These are phyloP conservation scores for Nerophis ophidion DNA, from an alignment of 2,113 vertebrate genomes.

Conservation along the genomic window DNA sequence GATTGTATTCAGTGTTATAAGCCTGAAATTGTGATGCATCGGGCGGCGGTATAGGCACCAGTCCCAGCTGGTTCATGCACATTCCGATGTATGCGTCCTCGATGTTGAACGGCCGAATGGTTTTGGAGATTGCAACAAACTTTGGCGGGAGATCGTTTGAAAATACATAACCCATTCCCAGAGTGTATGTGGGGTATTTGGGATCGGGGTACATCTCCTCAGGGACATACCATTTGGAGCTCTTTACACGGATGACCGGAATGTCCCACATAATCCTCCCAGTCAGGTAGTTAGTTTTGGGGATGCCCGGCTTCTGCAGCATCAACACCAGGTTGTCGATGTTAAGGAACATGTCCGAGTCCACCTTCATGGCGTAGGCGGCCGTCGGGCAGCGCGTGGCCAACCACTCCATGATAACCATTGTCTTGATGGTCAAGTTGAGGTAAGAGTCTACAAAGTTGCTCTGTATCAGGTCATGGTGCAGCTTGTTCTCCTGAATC, in stretches of 20 bases:
- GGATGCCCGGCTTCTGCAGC: constrained; percentile 77
- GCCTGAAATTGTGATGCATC: constrained; percentile 36
- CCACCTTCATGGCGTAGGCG: constrained; percentile 87
- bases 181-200: constrained; percentile 82
- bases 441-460: constrained; percentile 66
- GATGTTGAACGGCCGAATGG: constrained; percentile 81
- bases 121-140: constrained; percentile 80
- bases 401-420: constrained; percentile 80
- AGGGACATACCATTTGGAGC: constrained; percentile 92
- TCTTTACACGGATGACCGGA: constrained; percentile 75
- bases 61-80: constrained; percentile 65
- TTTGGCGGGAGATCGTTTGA: constrained; percentile 86
- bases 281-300: constrained; percentile 82
- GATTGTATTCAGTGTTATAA: constrained; percentile 38
- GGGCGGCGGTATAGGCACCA: neutral
- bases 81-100: constrained; percentile 79
- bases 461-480: constrained; percentile 75
- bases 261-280: constrained; percentile 84
- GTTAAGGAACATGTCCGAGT: constrained; percentile 95
- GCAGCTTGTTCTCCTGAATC: constrained; percentile 52
- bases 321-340: constrained; percentile 86
- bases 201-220: constrained; percentile 80
- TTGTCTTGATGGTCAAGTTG: constrained; percentile 76
- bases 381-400: constrained; percentile 64
- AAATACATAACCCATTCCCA: constrained; percentile 92